Evolutionary conservation across 2,888 invertebrate species (phyloP).

Genomic region (Neoaliturus tenellus): DNA sequence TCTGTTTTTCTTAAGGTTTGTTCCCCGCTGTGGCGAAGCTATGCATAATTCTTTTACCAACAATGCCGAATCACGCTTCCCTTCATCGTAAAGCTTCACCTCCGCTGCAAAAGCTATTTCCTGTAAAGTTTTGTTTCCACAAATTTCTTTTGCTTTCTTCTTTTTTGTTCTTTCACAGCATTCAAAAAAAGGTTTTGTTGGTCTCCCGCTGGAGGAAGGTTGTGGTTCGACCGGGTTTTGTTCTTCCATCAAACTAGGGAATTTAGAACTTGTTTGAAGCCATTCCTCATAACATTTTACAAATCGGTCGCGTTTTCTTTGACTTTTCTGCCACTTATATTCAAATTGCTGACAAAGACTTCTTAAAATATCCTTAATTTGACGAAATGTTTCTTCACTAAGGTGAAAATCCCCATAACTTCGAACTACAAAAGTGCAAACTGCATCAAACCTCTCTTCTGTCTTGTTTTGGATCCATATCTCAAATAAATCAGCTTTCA

Average conservation of each 20-base stretch:
- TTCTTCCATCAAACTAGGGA: not conserved
- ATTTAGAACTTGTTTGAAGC: too few relatives aligned
- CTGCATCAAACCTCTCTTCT: not conserved
- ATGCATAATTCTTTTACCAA: not conserved
- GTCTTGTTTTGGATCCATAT: not conserved
- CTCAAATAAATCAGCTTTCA: not conserved
- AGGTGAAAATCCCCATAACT: too few relatives aligned
- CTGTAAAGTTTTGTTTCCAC: not conserved
- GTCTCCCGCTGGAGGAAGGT: not conserved
- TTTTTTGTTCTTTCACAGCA: not conserved
- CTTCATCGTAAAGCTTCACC: not conserved
- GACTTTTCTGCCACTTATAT: not conserved
- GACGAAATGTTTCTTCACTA: too few relatives aligned
- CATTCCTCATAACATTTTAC: not conserved
- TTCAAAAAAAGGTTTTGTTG: not conserved
- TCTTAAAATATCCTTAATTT: not conserved
- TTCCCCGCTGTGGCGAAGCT: conserved; percentile 1
- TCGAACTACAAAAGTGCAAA: too few relatives aligned
- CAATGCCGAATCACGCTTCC: not conserved
- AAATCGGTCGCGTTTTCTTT: not conserved
- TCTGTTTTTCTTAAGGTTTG: not conserved
- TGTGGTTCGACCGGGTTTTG: not conserved
- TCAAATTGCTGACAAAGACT: not conserved
- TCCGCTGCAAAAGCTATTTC: not conserved
- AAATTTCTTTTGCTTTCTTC: not conserved